Evolutionary conservation across 2,113 vertebrate species (phyloP).

Genomic region (Probosciger aterrimus): DNA sequence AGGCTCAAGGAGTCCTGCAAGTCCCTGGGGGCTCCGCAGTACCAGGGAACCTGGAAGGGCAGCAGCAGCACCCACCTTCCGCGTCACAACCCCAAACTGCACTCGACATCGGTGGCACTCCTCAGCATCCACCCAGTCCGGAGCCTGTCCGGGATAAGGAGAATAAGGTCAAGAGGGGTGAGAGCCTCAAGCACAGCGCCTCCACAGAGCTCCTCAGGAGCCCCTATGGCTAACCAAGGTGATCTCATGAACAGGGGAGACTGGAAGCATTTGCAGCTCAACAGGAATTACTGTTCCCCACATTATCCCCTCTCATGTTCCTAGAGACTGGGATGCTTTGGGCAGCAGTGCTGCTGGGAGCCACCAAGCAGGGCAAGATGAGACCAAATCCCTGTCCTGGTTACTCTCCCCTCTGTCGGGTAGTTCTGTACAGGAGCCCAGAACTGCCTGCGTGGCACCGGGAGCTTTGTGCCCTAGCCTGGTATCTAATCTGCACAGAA

Average conservation of each 20-base stretch:
- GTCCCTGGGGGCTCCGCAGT: not conserved
- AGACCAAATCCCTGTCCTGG: not conserved
- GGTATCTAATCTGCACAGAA: fast-evolving
- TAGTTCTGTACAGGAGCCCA: not conserved
- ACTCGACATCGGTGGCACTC: slow-evolving; percentile 96
- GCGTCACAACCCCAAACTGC: slow-evolving; percentile 94
- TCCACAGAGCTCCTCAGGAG: not conserved
- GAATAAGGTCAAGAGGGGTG: not conserved
- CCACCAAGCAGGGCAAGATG: not conserved
- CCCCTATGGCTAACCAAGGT: not conserved
- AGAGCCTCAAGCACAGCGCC: fast-evolving
- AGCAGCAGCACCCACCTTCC: slow-evolving; percentile 83
- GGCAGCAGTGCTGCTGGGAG: not conserved
- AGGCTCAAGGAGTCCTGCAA: not conserved
- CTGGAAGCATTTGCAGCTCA: not conserved
- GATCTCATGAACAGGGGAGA: fast-evolving
- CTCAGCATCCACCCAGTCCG: slow-evolving; percentile 98
- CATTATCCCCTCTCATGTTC: not conserved
- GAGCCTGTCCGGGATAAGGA: slow-evolving; percentile 77
- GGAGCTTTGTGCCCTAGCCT: not conserved
- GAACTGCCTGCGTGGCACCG: fast-evolving
- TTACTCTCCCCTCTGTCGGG: not conserved
- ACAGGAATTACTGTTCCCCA: not conserved
- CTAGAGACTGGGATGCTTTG: not conserved
- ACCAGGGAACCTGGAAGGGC: not conserved